Percentiles rank a stretch among this genome's conserved stretches.
These are phyloP conservation scores for Synaphobranchus kaupii DNA, from an alignment of 2,797 vertebrate species.

Conservation along the genomic window DNA sequence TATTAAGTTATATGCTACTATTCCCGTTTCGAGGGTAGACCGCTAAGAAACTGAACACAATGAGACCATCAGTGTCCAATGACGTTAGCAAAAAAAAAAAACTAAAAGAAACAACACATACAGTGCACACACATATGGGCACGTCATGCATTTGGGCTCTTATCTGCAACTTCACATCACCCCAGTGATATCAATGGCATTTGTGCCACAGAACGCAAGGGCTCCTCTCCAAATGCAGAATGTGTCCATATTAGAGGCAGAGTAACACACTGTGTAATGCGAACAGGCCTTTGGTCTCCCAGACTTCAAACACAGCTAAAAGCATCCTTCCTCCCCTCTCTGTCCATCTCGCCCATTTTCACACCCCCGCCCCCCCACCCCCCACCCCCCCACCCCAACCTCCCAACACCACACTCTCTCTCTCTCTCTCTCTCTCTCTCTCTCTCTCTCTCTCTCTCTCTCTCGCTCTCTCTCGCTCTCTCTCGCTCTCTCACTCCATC, in stretches of 20 bases:
- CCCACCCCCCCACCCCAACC: not conserved
- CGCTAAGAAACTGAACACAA: not conserved
- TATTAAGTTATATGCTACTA: not conserved
- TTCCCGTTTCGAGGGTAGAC: not conserved
- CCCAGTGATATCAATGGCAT: constrained; percentile 25
- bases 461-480: too few relatives aligned
- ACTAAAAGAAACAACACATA: not conserved
- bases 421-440: constrained; percentile 6
- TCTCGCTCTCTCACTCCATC: constrained; percentile 5
- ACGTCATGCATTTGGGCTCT: not conserved
- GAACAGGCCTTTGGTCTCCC: constrained; percentile 35
- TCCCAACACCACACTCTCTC: constrained; percentile 9
- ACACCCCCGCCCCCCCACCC: not conserved
- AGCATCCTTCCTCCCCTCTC: not conserved
- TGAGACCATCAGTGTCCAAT: not conserved
- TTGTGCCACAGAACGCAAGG: constrained; percentile 20
- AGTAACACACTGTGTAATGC: not conserved
- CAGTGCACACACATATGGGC: not conserved
- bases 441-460: not conserved
- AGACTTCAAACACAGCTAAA: constrained; percentile 39
- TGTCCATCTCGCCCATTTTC: not conserved
- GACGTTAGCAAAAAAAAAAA: not conserved
- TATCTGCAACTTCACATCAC: not conserved
- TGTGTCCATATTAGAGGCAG: constrained; percentile 1
- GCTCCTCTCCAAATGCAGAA: constrained; percentile 1